These are phyloP conservation scores for Australoheros scitulus DNA, from an alignment of 2,113 vertebrate genomes.

Conservation along the genomic window DNA sequence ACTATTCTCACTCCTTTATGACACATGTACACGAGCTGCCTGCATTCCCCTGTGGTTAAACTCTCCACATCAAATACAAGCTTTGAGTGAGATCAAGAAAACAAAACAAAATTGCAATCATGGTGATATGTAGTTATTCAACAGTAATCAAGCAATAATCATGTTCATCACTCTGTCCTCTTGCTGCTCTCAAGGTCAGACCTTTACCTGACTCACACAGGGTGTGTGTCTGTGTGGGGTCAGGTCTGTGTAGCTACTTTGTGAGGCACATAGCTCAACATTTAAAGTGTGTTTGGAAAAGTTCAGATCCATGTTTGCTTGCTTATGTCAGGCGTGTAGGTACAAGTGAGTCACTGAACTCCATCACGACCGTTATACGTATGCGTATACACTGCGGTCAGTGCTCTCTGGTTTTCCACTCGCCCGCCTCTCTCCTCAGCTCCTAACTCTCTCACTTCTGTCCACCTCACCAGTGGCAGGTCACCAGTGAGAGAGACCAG, in stretches of 20 bases:
- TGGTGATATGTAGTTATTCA: neutral
- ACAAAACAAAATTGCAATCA: neutral
- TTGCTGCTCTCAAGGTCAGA: neutral
- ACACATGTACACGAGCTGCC: neutral
- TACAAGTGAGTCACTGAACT: conserved; percentile 29
- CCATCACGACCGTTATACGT: conserved; percentile 9
- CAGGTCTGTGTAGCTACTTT: conserved; percentile 3
- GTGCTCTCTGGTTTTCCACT: conserved; percentile 55
- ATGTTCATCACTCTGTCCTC: neutral
- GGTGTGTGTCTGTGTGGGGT: neutral
- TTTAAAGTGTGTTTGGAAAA: conserved; percentile 10
- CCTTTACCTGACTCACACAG: neutral
- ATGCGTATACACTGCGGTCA: conserved; percentile 13
- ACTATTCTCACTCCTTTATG: neutral
- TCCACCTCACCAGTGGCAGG: conserved; percentile 14
- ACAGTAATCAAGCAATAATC: neutral
- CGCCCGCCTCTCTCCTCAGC: conserved; percentile 23
- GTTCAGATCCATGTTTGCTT: neutral
- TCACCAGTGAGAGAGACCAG: conserved; percentile 62
- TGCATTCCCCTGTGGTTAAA: neutral
- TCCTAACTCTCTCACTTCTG: neutral
- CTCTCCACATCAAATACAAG: neutral
- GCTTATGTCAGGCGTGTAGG: neutral
- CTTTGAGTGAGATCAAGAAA: neutral
- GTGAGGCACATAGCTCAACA: neutral